A percentile compares a stretch with the other conserved stretches of the same genome.
These are phyloP conservation scores for Myrmecophaga tridactyla DNA, from an alignment of 2,113 vertebrate species.

Conservation along the genomic window DNA sequence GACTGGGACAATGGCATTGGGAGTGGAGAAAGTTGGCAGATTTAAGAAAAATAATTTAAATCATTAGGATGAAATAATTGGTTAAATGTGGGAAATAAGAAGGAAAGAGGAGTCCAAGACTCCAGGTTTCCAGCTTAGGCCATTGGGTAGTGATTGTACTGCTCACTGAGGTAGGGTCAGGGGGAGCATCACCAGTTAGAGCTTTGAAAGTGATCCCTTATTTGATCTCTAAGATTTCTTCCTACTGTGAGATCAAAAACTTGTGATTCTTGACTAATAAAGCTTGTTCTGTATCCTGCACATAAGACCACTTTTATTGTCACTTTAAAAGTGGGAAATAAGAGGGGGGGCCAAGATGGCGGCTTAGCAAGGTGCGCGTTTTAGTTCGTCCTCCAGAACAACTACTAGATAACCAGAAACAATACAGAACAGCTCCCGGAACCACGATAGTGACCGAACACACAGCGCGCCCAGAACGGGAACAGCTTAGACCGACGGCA, in stretches of 20 bases:
- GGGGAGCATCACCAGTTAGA: neutral
- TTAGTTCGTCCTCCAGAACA: no score
- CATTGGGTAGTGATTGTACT: neutral
- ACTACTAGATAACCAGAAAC: no score
- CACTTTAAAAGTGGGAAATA: neutral
- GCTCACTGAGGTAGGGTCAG: neutral
- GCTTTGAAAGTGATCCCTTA: no score
- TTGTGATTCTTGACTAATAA: constrained; percentile 14
- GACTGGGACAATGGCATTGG: neutral
- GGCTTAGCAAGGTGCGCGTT: no score
- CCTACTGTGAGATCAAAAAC: no score
- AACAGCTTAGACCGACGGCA: no score
- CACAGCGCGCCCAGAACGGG: no score
- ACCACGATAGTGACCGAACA: no score
- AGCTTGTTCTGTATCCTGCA: neutral
- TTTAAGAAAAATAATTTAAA: neutral
- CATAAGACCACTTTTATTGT: neutral
- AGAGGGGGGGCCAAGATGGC: no score
- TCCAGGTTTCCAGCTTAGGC: neutral
- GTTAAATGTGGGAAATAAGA: neutral
- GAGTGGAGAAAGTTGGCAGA: neutral
- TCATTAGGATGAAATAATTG: neutral
- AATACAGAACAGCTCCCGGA: no score
- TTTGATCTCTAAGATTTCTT: no score
- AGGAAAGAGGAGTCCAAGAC: neutral